A percentile compares a stretch with the other conserved stretches of the same genome.
Conservation (phyloP, 2,888 invertebrate species). For the Pammene aurita region DNA sequence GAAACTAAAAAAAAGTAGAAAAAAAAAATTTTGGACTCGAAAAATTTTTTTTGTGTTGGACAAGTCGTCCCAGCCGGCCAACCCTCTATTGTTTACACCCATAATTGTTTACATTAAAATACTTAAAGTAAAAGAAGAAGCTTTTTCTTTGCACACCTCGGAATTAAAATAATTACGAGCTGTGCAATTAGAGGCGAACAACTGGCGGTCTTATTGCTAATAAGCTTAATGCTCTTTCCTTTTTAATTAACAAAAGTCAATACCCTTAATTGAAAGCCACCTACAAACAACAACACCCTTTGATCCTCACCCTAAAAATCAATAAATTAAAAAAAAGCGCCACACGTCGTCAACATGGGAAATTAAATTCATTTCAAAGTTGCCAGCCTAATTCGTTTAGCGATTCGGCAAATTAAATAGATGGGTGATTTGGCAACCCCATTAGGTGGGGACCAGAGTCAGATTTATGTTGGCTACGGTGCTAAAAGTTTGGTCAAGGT, state of each 20-base stretch:
- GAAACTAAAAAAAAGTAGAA: too few species aligned
- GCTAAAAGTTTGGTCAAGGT: constrained; percentile 27
- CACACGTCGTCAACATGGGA: constrained; percentile 70
- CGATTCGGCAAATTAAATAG: constrained; percentile 82
- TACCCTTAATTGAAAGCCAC: background rate
- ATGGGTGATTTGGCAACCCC: constrained; percentile 80
- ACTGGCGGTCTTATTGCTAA: too few species aligned
- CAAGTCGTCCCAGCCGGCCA: too few species aligned
- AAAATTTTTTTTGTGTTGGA: too few species aligned
- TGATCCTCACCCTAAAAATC: constrained; percentile 12
- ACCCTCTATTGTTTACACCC: too few species aligned
- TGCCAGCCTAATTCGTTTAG: constrained; percentile 81
- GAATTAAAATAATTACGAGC: too few species aligned
- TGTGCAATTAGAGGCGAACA: too few species aligned
- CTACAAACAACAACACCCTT: background rate
- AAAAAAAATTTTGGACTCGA: too few species aligned
- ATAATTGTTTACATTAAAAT: too few species aligned
- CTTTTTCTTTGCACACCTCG: too few species aligned
- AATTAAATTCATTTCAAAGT: constrained; percentile 80
- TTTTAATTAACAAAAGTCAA: background rate
- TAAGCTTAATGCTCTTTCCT: background rate
- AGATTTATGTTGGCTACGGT: constrained; percentile 63
- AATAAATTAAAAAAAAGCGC: constrained; percentile 34
- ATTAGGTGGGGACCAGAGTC: constrained; percentile 70
- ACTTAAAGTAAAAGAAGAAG: too few species aligned